Conservation (phyloP, 2,797 vertebrate genomes). For the Chaunax sp. region DNA sequence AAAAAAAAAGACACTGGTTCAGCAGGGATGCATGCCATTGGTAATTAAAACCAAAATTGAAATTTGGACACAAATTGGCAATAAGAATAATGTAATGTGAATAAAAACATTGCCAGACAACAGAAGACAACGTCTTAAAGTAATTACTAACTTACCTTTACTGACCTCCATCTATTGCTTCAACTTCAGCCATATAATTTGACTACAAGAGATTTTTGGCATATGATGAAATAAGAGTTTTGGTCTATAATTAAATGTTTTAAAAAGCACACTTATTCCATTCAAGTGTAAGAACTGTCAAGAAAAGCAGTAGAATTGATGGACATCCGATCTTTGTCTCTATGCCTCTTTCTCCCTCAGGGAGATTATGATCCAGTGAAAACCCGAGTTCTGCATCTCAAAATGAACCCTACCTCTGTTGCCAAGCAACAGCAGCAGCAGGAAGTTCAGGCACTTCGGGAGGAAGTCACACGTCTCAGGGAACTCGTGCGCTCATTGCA, state of each 20-base stretch:
- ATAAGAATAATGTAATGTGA: too few species aligned
- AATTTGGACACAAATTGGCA: too few species aligned
- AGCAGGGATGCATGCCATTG: too few species aligned
- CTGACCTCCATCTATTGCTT: too few species aligned
- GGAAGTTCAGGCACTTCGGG: conserved; percentile 85
- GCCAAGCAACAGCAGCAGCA: conserved; percentile 89
- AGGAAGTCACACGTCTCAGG: conserved; percentile 88
- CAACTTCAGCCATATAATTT: too few species aligned
- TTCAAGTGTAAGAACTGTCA: not conserved
- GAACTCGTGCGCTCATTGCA: conserved; percentile 86
- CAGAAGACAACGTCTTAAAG: too few species aligned
- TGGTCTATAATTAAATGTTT: not conserved
- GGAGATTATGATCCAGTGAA: conserved; percentile 91
- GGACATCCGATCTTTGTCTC: not conserved
- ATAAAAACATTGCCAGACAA: too few species aligned
- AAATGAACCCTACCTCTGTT: conserved; percentile 87
- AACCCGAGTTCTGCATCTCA: conserved; percentile 92
- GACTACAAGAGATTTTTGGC: too few species aligned
- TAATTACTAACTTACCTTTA: too few species aligned
- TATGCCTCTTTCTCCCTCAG: conserved; percentile 70
- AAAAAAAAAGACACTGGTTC: too few species aligned
- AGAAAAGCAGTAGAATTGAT: not conserved
- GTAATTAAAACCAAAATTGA: too few species aligned
- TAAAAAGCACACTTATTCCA: not conserved
- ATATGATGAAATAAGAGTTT: too few species aligned